Evolutionary conservation across 35 echinoderm and acorn worm species (phyloP).

Genomic region (Apostichopus parvimensis): DNA sequence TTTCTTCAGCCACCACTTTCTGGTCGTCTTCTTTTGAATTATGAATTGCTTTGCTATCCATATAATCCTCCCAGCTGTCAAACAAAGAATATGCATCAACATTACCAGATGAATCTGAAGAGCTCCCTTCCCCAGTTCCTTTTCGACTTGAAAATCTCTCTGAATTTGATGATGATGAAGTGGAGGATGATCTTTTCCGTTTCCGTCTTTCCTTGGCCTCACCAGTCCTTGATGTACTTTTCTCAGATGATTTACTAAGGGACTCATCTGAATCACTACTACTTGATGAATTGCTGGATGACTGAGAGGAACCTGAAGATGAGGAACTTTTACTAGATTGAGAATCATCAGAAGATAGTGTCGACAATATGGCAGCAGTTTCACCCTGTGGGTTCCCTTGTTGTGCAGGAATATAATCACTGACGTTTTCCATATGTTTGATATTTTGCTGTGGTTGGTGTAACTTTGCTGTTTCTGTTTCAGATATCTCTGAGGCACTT

Average conservation of each 20-base stretch:
- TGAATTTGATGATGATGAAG: background rate
- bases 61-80: conserved; percentile 51
- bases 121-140: background rate
- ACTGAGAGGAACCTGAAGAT: conserved; percentile 14
- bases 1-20: background rate
- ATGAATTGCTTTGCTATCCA: conserved; percentile 34
- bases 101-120: conserved; percentile 21
- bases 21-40: background rate
- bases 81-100: conserved; percentile 15
- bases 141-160: background rate
- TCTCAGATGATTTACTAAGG: background rate
- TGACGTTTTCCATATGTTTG: background rate
- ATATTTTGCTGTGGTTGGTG: background rate
- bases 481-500: conserved; percentile 49
- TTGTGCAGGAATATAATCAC: background rate
- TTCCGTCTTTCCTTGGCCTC: background rate
- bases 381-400: background rate
- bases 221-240: background rate
- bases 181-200: background rate
- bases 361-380: background rate
- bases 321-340: background rate
- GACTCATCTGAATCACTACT: conserved; percentile 19
- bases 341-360: background rate
- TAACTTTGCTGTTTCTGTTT: background rate
- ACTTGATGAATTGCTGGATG: conserved; percentile 6